A percentile compares a stretch with the other conserved stretches of the same genome.
These are phyloP conservation scores for Cydia fagiglandana DNA, from an alignment of 1,140 invertebrate genomes.

Conservation along the genomic window DNA sequence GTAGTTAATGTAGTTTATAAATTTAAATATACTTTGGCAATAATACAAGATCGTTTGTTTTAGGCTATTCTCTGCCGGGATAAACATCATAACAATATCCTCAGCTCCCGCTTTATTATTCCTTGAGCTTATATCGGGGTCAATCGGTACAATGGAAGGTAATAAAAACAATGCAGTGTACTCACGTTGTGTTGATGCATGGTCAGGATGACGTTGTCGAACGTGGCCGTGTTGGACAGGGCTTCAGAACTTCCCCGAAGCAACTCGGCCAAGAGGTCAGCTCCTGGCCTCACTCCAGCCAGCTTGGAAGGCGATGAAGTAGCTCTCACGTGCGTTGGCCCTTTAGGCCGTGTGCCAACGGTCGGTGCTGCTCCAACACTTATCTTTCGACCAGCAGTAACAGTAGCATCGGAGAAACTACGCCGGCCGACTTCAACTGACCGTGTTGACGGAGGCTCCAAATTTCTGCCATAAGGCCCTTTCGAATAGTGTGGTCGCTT, in stretches of 20 bases:
- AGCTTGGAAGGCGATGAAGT: conserved; percentile 89
- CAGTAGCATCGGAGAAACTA: conserved; percentile 73
- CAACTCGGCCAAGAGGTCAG: conserved; percentile 85
- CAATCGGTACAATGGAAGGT: conserved; percentile 42
- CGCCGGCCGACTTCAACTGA: conserved; percentile 73
- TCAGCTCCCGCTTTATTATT: conserved; percentile 52
- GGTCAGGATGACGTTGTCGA: conserved; percentile 75
- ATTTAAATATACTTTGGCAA: conserved; percentile 58
- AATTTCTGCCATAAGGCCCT: conserved; percentile 62
- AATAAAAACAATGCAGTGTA: conserved; percentile 47
- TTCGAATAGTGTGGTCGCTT: conserved; percentile 57
- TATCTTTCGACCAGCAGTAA: conserved; percentile 65
- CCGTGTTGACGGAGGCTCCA: conserved; percentile 60
- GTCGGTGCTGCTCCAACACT: conserved; percentile 62
- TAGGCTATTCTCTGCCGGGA: conserved; percentile 58
- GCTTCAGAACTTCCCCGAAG: conserved; percentile 88
- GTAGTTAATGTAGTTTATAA: conserved; percentile 48
- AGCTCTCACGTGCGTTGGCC: conserved; percentile 84
- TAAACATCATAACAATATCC: conserved; percentile 58
- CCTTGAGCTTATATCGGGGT: conserved; percentile 41
- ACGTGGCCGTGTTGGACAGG: conserved; percentile 79
- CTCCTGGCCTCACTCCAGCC: conserved; percentile 83
- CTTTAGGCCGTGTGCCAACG: conserved; percentile 47
- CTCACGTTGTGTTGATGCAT: conserved; percentile 79
- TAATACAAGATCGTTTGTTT: conserved; percentile 57